These are phyloP conservation scores for Tetranychus piercei DNA, from an alignment of 2,888 invertebrate species.

Conservation along the genomic window DNA sequence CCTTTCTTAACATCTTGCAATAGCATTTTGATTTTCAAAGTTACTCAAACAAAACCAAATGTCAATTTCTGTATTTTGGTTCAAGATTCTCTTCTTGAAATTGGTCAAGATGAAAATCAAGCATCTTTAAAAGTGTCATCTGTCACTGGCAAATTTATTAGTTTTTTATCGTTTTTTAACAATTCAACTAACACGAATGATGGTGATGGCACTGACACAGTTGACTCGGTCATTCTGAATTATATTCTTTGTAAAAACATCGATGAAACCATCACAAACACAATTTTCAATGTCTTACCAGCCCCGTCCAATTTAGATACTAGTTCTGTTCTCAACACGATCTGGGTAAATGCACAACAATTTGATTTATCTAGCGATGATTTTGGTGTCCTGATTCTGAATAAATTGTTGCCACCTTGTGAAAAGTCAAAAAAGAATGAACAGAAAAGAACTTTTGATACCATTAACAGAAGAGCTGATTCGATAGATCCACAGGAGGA, in stretches of 20 bases:
- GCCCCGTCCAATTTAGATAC: background rate
- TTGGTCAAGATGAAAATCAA: background rate
- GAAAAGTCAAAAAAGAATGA: conserved; percentile 7
- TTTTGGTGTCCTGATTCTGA: background rate
- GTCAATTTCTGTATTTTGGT: background rate
- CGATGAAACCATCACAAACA: background rate
- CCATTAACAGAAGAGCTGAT: background rate
- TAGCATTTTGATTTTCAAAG: background rate
- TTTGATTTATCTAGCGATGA: background rate
- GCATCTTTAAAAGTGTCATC: background rate
- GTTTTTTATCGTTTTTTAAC: background rate
- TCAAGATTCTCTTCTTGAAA: background rate
- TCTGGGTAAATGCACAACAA: background rate
- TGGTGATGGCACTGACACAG: background rate
- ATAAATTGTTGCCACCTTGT: background rate
- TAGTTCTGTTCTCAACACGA: background rate
- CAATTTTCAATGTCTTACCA: background rate
- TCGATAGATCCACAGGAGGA: background rate
- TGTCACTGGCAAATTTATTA: background rate
- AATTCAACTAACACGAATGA: background rate
- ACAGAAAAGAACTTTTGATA: background rate
- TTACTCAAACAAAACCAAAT: background rate
- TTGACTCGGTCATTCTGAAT: background rate
- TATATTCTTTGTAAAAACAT: background rate
- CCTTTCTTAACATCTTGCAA: background rate